Conservation (phyloP, 1,140 invertebrate genomes). For the Apis florea region DNA sequence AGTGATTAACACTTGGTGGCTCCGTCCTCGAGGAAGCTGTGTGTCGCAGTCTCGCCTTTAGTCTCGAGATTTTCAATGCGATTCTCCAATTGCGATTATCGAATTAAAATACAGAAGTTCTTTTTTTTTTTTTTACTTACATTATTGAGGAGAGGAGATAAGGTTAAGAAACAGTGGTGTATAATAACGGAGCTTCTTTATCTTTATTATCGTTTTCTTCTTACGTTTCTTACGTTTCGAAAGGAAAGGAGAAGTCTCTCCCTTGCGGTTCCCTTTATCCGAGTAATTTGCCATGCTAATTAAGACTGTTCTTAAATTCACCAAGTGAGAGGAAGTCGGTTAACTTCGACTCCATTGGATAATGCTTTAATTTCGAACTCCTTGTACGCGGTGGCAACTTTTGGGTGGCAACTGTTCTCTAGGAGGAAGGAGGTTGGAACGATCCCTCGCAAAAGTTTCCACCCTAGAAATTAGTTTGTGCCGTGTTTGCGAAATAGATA, state of each 20-base stretch:
- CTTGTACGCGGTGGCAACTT: not conserved
- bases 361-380: not conserved
- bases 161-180: not conserved
- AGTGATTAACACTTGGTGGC: too few relatives aligned
- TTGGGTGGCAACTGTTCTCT: too few relatives aligned
- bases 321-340: not conserved
- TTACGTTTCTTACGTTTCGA: too few relatives aligned
- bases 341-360: not conserved
- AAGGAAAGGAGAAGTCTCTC: not conserved
- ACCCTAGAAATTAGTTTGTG: too few relatives aligned
- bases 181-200: not conserved
- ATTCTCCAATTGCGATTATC: too few relatives aligned
- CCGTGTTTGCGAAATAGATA: too few relatives aligned
- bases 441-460: not conserved
- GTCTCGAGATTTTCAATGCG: too few relatives aligned
- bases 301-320: constrained; percentile 23
- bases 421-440: too few relatives aligned
- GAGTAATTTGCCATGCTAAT: not conserved
- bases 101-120: too few relatives aligned
- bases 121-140: too few relatives aligned
- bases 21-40: too few relatives aligned
- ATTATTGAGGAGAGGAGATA: not conserved
- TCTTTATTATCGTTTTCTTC: not conserved
- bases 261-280: constrained; percentile 2
- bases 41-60: too few relatives aligned